Conservation (phyloP, 2,888 invertebrate species). For the Orthonevra nobilis region DNA sequence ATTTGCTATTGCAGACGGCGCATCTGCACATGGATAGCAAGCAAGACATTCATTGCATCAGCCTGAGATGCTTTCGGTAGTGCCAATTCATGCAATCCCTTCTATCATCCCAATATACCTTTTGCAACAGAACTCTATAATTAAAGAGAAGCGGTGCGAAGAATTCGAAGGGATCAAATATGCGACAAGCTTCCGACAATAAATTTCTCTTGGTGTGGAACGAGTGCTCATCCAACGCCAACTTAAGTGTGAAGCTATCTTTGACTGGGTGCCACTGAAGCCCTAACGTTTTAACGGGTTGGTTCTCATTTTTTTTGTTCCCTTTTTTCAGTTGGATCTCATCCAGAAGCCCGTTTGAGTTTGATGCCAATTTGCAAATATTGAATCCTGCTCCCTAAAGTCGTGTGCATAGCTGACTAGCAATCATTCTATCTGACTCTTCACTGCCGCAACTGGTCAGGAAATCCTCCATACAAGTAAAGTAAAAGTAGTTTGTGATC, state of each 20-base stretch:
- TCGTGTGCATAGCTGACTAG: not conserved
- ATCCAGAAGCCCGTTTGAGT: constrained; percentile 1
- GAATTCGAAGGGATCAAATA: constrained; percentile 28
- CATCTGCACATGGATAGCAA: too few relatives aligned
- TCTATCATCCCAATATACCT: not conserved
- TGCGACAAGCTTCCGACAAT: not conserved
- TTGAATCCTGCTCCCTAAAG: constrained; percentile 24
- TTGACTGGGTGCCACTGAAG: not conserved
- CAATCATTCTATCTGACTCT: not conserved
- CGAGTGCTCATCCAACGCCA: not conserved
- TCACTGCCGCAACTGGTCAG: constrained; percentile 18
- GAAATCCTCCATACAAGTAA: constrained; percentile 37
- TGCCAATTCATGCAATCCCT: too few relatives aligned
- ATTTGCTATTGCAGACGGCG: too few relatives aligned
- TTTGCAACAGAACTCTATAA: constrained; percentile 4
- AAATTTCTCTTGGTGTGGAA: constrained; percentile 14
- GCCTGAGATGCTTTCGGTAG: too few relatives aligned
- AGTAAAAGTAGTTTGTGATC: constrained; percentile 3
- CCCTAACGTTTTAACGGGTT: constrained; percentile 3
- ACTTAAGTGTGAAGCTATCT: constrained; percentile 1
- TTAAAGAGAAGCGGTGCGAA: constrained; percentile 10
- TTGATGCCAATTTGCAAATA: constrained; percentile 36
- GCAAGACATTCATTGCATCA: too few relatives aligned
- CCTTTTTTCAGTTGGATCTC: constrained; percentile 11
- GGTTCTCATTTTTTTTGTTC: too few relatives aligned